Evolutionary conservation across 1,140 invertebrate genomes (phyloP), one percentile per base, ranked within the genome.

Genomic region (Drosophila ogumai): DNA sequence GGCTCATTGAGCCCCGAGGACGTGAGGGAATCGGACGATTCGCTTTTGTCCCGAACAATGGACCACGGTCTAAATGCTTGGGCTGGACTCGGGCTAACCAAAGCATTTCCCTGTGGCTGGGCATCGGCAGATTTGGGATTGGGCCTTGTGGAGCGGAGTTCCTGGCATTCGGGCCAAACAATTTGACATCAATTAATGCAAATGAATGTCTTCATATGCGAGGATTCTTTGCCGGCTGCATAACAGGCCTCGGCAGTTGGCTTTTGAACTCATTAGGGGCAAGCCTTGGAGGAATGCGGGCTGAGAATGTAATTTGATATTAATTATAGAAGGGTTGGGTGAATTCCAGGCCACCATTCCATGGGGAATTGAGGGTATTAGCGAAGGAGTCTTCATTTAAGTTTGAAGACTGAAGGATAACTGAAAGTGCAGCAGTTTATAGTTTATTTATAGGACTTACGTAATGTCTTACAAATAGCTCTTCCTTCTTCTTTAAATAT

Each of bases 1-100:
- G 85, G 80, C 84, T 82, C 84, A 87, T 87, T 87, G 84, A 81
- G 84, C 64, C 61, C 19, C 58, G 50, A 28, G 61, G 73, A 87
- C 84, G 80, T 87, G 84, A 66, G 52, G 56, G 55, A 49, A 47
- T 46, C 32, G 38, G n/a, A n/a, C 47, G 15, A 43, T 36, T 44
- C 38, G 69, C 68, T 43, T 63, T 61, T 74, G 56, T 76, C 69
- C 57, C 17, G 36, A 74, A 61, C 50, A 74, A 63, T 67, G 63
- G 25, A 31, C 61, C 17, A 34, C 28, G 63, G 34, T 64, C 66
- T 76, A 76, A 76, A 76, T 68, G 47, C 17, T 47, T 67, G 54
- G 61, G 52, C 10, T 28, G 59, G 59, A 28, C n/a, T 56, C 28
- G 38, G 56, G 63, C 63, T 54, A 59, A 49, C 68, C 65, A 19